Percentiles rank a stretch among this genome's conserved stretches.
Conservation (phyloP, 2,888 invertebrate species). For the Diarsia mendica region DNA sequence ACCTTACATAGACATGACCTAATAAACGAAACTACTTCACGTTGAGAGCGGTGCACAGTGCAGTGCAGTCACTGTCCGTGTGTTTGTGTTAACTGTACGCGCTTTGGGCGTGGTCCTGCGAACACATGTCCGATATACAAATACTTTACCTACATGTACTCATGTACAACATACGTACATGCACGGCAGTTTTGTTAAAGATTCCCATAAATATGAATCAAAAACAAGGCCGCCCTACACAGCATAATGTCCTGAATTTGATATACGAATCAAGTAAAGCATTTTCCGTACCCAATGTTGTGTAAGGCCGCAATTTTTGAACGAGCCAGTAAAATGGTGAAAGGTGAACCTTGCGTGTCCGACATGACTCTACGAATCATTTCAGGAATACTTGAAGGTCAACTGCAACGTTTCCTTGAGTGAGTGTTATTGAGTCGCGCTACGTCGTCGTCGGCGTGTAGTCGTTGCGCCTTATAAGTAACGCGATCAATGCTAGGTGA, state of each 20-base stretch:
- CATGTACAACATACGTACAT: neutral
- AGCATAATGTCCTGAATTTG: neutral
- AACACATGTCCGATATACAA: neutral
- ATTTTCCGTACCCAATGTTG: neutral
- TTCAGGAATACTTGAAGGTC: constrained; percentile 20
- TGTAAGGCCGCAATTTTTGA: neutral
- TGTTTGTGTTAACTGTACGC: neutral
- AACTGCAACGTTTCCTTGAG: constrained; percentile 16
- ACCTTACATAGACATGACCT: constrained; percentile 44
- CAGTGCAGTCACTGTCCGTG: neutral
- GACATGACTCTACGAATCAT: neutral
- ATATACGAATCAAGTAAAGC: neutral
- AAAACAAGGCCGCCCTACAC: neutral
- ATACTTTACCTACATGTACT: neutral
- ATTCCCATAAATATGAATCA: neutral
- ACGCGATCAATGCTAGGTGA: constrained; percentile 21
- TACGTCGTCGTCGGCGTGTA: neutral
- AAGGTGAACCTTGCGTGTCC: constrained; percentile 5
- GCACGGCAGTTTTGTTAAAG: neutral
- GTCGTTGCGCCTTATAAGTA: constrained; percentile 7
- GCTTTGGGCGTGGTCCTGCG: neutral
- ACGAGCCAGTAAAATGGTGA: neutral
- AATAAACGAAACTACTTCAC: constrained; percentile 35
- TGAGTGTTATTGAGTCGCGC: constrained; percentile 4
- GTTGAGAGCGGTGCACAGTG: neutral